phyloP scores from a whole-genome alignment of 2,888 invertebrate genomes.

The Cryptocephalus primarius region DNA sequence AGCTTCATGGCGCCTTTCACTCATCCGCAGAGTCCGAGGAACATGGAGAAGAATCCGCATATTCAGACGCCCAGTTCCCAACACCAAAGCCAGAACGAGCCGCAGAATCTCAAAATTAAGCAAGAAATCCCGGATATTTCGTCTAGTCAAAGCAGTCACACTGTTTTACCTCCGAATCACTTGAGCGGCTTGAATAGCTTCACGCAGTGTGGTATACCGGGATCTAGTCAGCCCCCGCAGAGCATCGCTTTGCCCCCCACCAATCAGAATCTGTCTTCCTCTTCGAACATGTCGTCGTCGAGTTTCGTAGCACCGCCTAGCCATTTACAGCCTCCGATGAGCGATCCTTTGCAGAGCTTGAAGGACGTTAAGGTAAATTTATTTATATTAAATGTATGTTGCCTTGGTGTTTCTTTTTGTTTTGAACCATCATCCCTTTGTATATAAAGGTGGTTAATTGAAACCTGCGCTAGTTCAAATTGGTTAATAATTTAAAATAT shows the following conservation, averaged over 20 bases:
- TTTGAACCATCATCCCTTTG: too few species aligned
- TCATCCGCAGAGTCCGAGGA: conserved; percentile 27
- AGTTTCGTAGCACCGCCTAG: conserved; percentile 20
- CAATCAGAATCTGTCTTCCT: conserved; percentile 13
- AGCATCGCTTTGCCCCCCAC: conserved; percentile 11
- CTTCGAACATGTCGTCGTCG: conserved; percentile 8
- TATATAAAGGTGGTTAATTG: too few species aligned
- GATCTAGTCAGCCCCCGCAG: not conserved
- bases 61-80: conserved; percentile 5
- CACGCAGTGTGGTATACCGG: conserved; percentile 6
- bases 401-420: not conserved
- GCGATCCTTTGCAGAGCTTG: conserved; percentile 63
- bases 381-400: not conserved
- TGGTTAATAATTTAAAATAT: too few species aligned
- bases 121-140: conserved; percentile 48
- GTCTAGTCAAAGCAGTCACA: conserved; percentile 14
- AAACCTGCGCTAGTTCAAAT: too few species aligned
- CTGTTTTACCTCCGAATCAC: conserved; percentile 14
- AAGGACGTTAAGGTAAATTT: conserved; percentile 63
- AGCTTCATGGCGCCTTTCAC: conserved; percentile 41
- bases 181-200: conserved; percentile 12
- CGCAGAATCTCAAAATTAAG: conserved; percentile 62
- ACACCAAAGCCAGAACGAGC: conserved; percentile 42
- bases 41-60: conserved; percentile 17
- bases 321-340: conserved; percentile 15